Evolutionary conservation across 2,888 invertebrate species (phyloP).

Genomic region (Tupiocoris notatus): DNA sequence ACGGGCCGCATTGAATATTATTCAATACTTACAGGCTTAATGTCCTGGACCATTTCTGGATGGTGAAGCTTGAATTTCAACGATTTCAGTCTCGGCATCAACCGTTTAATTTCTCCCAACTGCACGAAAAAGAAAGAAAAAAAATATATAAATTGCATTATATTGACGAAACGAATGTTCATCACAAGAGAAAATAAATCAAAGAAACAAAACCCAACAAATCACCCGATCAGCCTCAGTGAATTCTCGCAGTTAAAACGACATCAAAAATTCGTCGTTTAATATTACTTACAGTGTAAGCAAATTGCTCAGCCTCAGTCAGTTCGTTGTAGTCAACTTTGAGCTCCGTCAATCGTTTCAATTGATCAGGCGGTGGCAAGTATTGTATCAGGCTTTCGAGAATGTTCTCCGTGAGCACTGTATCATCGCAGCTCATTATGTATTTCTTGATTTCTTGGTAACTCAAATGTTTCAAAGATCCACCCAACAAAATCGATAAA

Average conservation of each 20-base stretch:
- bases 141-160: too few species aligned
- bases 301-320: slow-evolving; percentile 93
- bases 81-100: slow-evolving; percentile 82
- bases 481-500: slow-evolving; percentile 79
- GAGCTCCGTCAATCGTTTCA: slow-evolving; percentile 77
- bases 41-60: slow-evolving; percentile 78
- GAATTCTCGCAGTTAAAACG: too few species aligned
- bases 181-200: background rate
- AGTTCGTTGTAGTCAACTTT: slow-evolving; percentile 77
- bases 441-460: slow-evolving; percentile 77
- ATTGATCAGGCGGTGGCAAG: slow-evolving; percentile 86
- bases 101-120: slow-evolving; percentile 84
- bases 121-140: slow-evolving; percentile 51
- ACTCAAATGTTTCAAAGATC: slow-evolving; percentile 79
- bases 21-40: slow-evolving; percentile 71
- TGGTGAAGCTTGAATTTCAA: slow-evolving; percentile 87
- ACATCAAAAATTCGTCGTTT: too few species aligned
- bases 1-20: background rate
- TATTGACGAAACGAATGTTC: too few species aligned
- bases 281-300: slow-evolving; percentile 68
- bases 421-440: slow-evolving; percentile 82
- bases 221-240: too few species aligned
- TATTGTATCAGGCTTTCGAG: slow-evolving; percentile 88
- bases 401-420: slow-evolving; percentile 78
- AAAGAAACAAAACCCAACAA: background rate